Evolutionary conservation across 2,113 vertebrate species (phyloP).

Genomic region (Pygoscelis antarcticus): DNA sequence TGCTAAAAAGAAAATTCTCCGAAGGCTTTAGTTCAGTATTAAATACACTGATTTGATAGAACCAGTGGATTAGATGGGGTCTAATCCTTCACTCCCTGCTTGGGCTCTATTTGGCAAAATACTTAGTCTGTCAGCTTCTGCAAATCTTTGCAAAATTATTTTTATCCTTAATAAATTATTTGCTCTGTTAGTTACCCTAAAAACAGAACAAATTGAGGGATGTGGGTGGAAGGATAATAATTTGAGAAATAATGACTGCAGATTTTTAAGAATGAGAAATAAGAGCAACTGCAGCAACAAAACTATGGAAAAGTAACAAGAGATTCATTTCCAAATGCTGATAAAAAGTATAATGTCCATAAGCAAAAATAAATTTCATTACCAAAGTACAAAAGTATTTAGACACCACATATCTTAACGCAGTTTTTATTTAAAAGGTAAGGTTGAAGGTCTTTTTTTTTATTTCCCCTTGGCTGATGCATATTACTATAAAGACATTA

Average conservation of each 20-base stretch:
- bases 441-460: neutral
- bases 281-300: neutral
- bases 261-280: neutral
- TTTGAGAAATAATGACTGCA: neutral
- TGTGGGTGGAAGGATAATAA: conserved; percentile 2
- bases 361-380: neutral
- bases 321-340: neutral
- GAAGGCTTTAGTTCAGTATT: conserved; percentile 12
- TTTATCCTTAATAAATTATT: conserved; percentile 44
- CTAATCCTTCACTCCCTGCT: conserved; percentile 17
- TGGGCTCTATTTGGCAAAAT: conserved; percentile 1
- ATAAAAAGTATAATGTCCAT: neutral
- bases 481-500: neutral
- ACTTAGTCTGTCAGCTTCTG: neutral
- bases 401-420: neutral
- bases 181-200: conserved; percentile 26
- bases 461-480: neutral
- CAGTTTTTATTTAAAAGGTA: neutral
- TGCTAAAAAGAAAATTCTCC: conserved; percentile 10
- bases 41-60: conserved; percentile 20
- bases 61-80: neutral
- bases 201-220: conserved; percentile 41
- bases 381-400: neutral
- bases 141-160: conserved; percentile 44
- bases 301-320: neutral